Conservation (phyloP, 2,797 vertebrate species). For the Myripristis murdjan region DNA sequence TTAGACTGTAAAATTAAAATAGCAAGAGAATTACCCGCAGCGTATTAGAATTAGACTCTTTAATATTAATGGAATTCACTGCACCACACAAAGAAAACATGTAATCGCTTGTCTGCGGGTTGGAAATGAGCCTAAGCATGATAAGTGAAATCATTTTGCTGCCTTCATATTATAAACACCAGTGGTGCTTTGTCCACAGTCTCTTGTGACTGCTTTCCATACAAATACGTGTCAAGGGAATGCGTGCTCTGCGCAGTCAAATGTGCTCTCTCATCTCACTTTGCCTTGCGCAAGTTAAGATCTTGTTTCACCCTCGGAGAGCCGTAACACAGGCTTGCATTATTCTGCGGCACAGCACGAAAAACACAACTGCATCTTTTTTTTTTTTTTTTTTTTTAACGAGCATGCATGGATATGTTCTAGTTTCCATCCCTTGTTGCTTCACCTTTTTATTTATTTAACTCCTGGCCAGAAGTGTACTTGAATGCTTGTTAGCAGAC, state of each 20-base stretch:
- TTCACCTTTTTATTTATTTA: neutral
- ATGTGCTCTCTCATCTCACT: slow-evolving; percentile 26
- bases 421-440: slow-evolving; percentile 11
- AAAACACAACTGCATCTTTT: slow-evolving; percentile 7
- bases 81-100: slow-evolving; percentile 43
- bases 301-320: slow-evolving; percentile 16
- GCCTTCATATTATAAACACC: slow-evolving; percentile 10
- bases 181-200: neutral
- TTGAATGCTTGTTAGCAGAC: slow-evolving; percentile 2
- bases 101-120: slow-evolving; percentile 48
- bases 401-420: slow-evolving; percentile 28
- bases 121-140: slow-evolving; percentile 27
- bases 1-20: slow-evolving; percentile 64
- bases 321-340: slow-evolving; percentile 2
- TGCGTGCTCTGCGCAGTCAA: slow-evolving; percentile 8
- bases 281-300: neutral
- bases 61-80: slow-evolving; percentile 52
- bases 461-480: neutral
- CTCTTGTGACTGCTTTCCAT: slow-evolving; percentile 35
- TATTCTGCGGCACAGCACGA: neutral
- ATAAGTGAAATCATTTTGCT: slow-evolving; percentile 52
- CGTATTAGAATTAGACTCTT: slow-evolving; percentile 51
- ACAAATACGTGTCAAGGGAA: slow-evolving; percentile 35
- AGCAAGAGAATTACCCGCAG: slow-evolving; percentile 60
- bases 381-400: slow-evolving; percentile 45